Percentiles rank a stretch among this genome's conserved stretches.
Conservation (phyloP, 2,888 invertebrate genomes). For the Eilema depressum region DNA sequence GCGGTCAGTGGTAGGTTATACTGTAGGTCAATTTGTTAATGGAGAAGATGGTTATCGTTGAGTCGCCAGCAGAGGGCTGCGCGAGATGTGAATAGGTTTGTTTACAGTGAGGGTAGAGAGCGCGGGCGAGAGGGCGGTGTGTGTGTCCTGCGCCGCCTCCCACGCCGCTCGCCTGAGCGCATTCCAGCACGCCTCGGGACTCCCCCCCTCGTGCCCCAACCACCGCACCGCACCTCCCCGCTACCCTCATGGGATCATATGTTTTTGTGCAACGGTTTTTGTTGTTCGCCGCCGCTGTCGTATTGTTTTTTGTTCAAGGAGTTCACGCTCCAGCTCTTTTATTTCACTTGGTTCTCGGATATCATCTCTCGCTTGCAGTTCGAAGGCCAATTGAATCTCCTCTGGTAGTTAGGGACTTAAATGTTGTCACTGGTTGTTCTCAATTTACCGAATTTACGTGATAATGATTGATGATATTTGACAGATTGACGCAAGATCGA, state of each 20-base stretch:
- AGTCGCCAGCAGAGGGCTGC: conserved; percentile 27
- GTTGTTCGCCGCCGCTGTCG: conserved; percentile 84
- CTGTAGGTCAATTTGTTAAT: conserved; percentile 47
- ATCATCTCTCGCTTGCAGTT: conserved; percentile 68
- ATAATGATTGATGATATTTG: background rate
- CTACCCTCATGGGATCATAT: conserved; percentile 85
- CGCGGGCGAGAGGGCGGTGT: conserved; percentile 64
- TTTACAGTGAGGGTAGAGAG: conserved; percentile 77
- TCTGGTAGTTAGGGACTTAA: conserved; percentile 4
- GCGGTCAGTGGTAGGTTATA: conserved; percentile 24
- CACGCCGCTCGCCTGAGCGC: conserved; percentile 85
- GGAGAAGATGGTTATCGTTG: conserved; percentile 48
- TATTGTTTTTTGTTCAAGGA: conserved; percentile 79
- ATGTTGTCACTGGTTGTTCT: background rate
- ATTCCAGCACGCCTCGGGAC: conserved; percentile 85
- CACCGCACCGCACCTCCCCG: conserved; percentile 60
- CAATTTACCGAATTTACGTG: background rate
- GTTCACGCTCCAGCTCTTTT: conserved; percentile 84
- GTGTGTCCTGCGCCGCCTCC: conserved; percentile 83
- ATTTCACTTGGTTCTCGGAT: conserved; percentile 78
- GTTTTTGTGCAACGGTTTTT: conserved; percentile 88
- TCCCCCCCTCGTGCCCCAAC: conserved; percentile 62
- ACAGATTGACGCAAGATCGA: background rate
- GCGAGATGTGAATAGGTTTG: conserved; percentile 78
- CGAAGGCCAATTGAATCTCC: conserved; percentile 46